Percentiles rank a stretch among this genome's conserved stretches.
These are phyloP conservation scores for Stramonita haemastoma DNA, from an alignment of 2,888 invertebrate species.

Conservation along the genomic window DNA sequence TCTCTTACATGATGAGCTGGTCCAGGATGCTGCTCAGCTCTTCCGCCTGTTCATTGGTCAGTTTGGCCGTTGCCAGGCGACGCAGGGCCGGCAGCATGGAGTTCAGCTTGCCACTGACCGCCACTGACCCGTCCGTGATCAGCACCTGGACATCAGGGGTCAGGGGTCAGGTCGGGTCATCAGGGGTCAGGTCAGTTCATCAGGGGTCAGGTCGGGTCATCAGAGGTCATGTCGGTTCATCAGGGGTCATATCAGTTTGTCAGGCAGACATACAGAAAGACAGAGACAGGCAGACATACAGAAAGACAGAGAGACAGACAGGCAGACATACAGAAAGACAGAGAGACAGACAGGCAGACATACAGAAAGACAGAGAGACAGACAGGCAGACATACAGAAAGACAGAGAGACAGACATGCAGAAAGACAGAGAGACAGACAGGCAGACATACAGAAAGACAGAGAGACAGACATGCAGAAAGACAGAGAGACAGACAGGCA, in stretches of 20 bases:
- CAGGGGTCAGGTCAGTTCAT: not conserved
- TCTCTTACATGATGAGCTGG: slow-evolving; percentile 48
- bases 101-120: slow-evolving; percentile 59
- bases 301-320: no score
- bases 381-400: no score
- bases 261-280: not conserved
- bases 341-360: no score
- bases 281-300: not conserved
- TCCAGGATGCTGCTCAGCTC: slow-evolving; percentile 62
- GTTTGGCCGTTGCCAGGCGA: slow-evolving; percentile 63
- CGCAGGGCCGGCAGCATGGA: slow-evolving; percentile 61
- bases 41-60: slow-evolving; percentile 62
- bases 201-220: not conserved
- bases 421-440: no score
- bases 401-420: no score
- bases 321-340: no score
- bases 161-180: not conserved
- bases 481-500: no score
- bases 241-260: not conserved
- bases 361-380: no score
- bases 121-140: slow-evolving; percentile 67
- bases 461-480: no score
- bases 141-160: slow-evolving; percentile 63
- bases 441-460: no score
- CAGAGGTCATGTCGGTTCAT: not conserved